phyloP scores from a whole-genome alignment of 1,140 invertebrate species.

The Whitmania pigra region DNA sequence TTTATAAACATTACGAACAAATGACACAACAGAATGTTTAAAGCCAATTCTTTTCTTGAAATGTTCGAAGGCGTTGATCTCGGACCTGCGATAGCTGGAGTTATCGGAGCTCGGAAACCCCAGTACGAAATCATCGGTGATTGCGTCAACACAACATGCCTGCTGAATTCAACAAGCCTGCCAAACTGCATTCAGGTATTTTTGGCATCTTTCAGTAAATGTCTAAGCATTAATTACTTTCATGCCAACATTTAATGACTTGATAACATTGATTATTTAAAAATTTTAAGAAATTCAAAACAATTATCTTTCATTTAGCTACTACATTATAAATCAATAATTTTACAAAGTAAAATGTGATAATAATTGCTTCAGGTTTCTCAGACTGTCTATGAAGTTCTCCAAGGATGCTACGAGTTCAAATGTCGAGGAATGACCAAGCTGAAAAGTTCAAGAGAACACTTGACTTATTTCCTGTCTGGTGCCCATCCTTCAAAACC shows the following conservation, averaged over 20 bases:
- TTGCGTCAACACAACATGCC: conserved; percentile 83
- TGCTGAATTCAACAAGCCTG: conserved; percentile 89
- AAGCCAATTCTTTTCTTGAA: not conserved
- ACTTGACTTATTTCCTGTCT: conserved; percentile 73
- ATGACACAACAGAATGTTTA: too few species aligned
- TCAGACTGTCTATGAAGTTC: conserved; percentile 33
- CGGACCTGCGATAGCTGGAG: conserved; percentile 74
- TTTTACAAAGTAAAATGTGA: too few species aligned
- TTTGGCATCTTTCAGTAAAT: not conserved
- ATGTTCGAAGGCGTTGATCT: conserved; percentile 34
- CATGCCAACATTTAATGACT: not conserved
- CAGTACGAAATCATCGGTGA: conserved; percentile 56
- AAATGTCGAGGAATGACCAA: conserved; percentile 74
- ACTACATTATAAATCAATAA: not conserved
- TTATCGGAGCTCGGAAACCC: conserved; percentile 76
- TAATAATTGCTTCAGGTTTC: conserved; percentile 39
- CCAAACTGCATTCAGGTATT: conserved; percentile 78
- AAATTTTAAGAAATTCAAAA: not conserved
- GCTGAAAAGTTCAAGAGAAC: conserved; percentile 82
- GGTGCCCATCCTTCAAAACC: conserved; percentile 10
- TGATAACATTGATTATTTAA: not conserved
- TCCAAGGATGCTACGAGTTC: conserved; percentile 59
- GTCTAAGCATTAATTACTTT: not conserved
- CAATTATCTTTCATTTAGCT: not conserved
- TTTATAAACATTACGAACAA: too few species aligned